Base-by-base conservation (phyloP, 2,797 vertebrate genomes). In the Bradypodion ventrale region DNA sequence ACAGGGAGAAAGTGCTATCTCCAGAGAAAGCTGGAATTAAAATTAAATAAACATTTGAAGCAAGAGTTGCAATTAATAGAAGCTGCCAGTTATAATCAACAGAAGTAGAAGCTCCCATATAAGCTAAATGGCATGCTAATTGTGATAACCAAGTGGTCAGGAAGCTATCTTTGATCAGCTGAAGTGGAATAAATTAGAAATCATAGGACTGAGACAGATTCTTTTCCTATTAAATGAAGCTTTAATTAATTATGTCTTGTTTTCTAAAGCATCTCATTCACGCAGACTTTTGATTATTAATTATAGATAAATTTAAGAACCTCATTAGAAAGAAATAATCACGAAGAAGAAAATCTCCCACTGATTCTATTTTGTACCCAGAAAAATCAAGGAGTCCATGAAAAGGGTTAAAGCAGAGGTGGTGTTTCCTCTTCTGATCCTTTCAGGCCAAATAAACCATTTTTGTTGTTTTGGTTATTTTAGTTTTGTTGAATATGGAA, bases 361-460 rank as follows among this genome's bases (percentile, higher is more conserved):
- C 25, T 46, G 13, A 29, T 8, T 59, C 29, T 63, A 8, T 46
- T 63, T 46, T 56, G 52, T 8, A 35, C 13, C 12, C 40, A 84
- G 35, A 62, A 2, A 72, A 60, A 46, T 4, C 65, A 69, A 70
- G 40, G 40, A 78, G 35, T 16, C 49, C 19, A 29, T 32, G 3
- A 46, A 75, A 42, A n/a, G 19, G 49, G 32, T 46, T 52, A 49
- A 62, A 62, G 12, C 3, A 63, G 9, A 13, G 15, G 6, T 12
- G 44, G 80, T 35, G 80, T 80, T 77, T 85, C 66, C 56, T 83
- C 42, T 89, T 93, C 83, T 75, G 83, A 87, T 1, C 1, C 9
- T 27, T 15, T 65, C 5, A 84, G 82, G 88, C 66, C 87, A 92
- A 91, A 86, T 42, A 37, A 63, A 35, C 63, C 66, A 85, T 37